Evolutionary conservation across 1,140 invertebrate genomes (phyloP).

Genomic region (Protaetia brevitarsis): DNA sequence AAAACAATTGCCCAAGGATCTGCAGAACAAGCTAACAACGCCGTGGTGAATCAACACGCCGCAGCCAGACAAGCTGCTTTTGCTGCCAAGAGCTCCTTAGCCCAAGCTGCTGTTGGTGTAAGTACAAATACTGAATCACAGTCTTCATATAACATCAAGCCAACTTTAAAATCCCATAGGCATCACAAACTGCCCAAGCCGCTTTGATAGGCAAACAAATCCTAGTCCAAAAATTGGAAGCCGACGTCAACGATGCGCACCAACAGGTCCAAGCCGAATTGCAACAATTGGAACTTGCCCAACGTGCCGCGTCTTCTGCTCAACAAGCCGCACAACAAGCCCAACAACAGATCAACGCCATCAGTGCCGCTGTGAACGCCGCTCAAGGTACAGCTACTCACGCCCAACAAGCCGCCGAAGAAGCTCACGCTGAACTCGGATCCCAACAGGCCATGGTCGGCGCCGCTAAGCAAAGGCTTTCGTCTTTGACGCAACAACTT

Average conservation of each 20-base stretch:
- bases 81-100: constrained; percentile 19
- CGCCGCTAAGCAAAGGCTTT: constrained; percentile 20
- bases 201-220: constrained; percentile 22
- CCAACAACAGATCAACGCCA: constrained; percentile 16
- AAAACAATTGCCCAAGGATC: constrained; percentile 20
- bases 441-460: constrained; percentile 22
- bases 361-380: constrained; percentile 19
- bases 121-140: no score
- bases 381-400: constrained; percentile 12
- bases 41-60: constrained; percentile 17
- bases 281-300: constrained; percentile 16
- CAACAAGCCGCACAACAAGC: constrained; percentile 8
- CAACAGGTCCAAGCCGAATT: constrained; percentile 20
- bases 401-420: constrained; percentile 19
- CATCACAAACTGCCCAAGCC: constrained; percentile 14
- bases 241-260: constrained; percentile 11
- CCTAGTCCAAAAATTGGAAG: constrained; percentile 21
- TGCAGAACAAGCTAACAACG: constrained; percentile 23
- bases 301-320: constrained; percentile 6
- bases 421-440: constrained; percentile 4
- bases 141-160: no score
- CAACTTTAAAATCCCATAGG: not conserved
- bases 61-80: constrained; percentile 20
- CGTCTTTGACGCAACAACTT: constrained; percentile 4
- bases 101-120: constrained; percentile 21